These are phyloP conservation scores for Brachycybe producta DNA, from an alignment of 2,888 invertebrate species.

Conservation along the genomic window DNA sequence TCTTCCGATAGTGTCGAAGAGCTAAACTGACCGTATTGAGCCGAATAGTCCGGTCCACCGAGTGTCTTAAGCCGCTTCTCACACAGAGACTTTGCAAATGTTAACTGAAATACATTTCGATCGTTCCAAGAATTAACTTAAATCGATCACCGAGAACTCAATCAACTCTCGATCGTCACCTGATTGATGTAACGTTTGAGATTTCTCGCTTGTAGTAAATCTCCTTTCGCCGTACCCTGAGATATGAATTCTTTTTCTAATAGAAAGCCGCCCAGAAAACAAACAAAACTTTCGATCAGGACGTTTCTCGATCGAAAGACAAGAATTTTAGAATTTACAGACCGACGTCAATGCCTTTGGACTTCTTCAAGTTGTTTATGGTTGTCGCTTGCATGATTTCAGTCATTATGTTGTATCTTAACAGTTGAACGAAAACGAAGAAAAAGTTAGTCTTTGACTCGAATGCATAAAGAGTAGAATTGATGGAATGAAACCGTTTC, in stretches of 20 bases:
- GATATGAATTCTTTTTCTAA: slow-evolving; percentile 45
- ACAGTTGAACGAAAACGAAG: not conserved
- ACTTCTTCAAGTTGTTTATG: slow-evolving; percentile 72
- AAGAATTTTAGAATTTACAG: not conserved
- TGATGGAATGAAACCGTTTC: too few species aligned
- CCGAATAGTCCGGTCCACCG: slow-evolving; percentile 55
- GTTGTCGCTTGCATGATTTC: slow-evolving; percentile 91
- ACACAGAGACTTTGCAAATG: slow-evolving; percentile 65
- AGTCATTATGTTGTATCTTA: slow-evolving; percentile 68
- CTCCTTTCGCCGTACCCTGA: slow-evolving; percentile 53
- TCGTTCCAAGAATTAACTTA: not conserved
- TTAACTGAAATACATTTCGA: slow-evolving; percentile 41
- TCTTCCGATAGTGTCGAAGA: not conserved
- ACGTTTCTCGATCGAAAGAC: not conserved
- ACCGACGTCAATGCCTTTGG: slow-evolving; percentile 43
- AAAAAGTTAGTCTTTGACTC: slow-evolving; percentile 16
- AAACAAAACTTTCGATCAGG: not conserved
- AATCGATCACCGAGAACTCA: too few species aligned
- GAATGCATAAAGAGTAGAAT: not conserved
- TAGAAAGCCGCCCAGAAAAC: not conserved
- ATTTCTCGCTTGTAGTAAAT: slow-evolving; percentile 60
- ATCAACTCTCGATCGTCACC: slow-evolving; percentile 28
- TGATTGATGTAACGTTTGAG: slow-evolving; percentile 65
- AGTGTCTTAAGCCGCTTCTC: slow-evolving; percentile 58
- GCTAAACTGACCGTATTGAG: slow-evolving; percentile 5